Percentiles rank a stretch among this genome's conserved stretches.
phyloP scores from a whole-genome alignment of 2,797 vertebrate genomes.

The Clarias platycephalus region DNA sequence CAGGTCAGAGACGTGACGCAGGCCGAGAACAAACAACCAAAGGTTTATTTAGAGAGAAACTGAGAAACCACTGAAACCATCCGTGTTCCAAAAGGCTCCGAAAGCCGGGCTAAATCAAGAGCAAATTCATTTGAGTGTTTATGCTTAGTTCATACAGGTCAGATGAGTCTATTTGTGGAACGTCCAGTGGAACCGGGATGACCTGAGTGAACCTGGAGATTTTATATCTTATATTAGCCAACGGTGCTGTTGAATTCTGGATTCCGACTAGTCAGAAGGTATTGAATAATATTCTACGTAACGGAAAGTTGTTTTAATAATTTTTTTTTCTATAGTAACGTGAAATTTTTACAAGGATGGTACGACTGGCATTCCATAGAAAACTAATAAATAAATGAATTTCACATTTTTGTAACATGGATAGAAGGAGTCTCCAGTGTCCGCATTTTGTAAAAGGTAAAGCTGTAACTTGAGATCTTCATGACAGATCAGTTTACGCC shows the following conservation, averaged over 20 bases:
- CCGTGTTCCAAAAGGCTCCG: not conserved
- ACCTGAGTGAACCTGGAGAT: not conserved
- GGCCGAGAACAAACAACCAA: slow-evolving; percentile 22
- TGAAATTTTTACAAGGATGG: too few relatives aligned
- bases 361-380: too few relatives aligned
- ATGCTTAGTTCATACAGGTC: not conserved
- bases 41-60: slow-evolving; percentile 38
- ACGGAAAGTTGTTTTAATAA: not conserved
- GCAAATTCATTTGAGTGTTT: not conserved
- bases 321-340: not conserved
- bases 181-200: not conserved
- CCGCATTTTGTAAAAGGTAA: not conserved
- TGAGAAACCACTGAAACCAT: not conserved
- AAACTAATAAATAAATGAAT: too few relatives aligned
- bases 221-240: not conserved
- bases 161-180: not conserved
- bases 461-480: not conserved
- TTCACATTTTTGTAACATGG: not conserved
- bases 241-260: not conserved
- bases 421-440: slow-evolving; percentile 4
- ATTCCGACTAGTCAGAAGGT: not conserved
- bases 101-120: not conserved
- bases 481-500: not conserved
- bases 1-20: slow-evolving; percentile 35
- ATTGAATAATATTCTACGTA: not conserved